Evolutionary conservation across 1,140 invertebrate species (phyloP), one percentile per base, ranked within the genome.

Genomic region (Chrysomallon squamiferum): DNA sequence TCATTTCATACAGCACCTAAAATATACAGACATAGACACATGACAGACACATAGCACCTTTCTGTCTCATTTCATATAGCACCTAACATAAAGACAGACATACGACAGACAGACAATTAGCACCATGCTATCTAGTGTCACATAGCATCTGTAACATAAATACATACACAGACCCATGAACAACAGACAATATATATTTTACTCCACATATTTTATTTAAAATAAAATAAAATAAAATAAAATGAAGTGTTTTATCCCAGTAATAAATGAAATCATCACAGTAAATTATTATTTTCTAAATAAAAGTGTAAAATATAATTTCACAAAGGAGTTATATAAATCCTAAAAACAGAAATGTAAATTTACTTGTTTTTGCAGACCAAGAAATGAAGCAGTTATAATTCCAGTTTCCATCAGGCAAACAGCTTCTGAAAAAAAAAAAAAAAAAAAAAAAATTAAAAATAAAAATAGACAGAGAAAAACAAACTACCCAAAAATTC

Each of bases 21-120:
- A n/a, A n/a, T n/a, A n/a, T n/a, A n/a, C n/a, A n/a, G n/a, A n/a
- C n/a, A n/a, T n/a, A n/a, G n/a, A n/a, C n/a, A n/a, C n/a, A n/a
- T n/a, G n/a, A n/a, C 11, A 95, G 80, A 50, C 89, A 85, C 0
- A 88, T 84, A 0, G 92, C 89, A 1, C 91, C 92, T 2, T 87
- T 82, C 9, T 83, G 81, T 49, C 88, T 86, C 20, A 96, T 86
- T 22, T 89, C 85, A 29, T 87, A 83, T 0, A 95, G 81, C 45
- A 80, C 74, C 71, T 81, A 65, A 13, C 62, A 58, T 18, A 33
- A 32, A 45, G 45, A 61, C 29, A 47, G 56, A 43, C 56, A 66
- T 41, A 66, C 63, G 32, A n/a, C n/a, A n/a, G n/a, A n/a, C n/a
- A n/a, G n/a, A n/a, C 89, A 85, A 1, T 88, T 59, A 20, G 33